Evolutionary conservation across 2,888 invertebrate species (phyloP), one percentile per base, ranked within the genome.

Genomic region (Tipula unca): DNA sequence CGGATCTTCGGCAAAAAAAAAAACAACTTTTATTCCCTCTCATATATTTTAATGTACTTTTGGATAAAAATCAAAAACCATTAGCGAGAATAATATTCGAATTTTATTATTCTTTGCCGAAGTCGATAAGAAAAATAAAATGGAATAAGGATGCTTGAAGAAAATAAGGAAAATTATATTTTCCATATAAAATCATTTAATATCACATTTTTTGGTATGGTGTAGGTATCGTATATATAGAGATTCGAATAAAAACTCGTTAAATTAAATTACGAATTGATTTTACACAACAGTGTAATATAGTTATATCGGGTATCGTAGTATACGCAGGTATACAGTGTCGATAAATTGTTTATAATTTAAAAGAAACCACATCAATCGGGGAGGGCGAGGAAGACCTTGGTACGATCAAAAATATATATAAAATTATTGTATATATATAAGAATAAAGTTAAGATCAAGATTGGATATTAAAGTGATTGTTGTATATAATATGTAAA

Each of bases 11-110:
- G 17, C n/a, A 48, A n/a, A 17, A n/a, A 48, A 48, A 69, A 25
- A 69, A 69, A 20, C n/a, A n/a, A 69, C 25, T 20, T 69, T 69
- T 69, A 69, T 69, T 69, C 69, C 69, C 69, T 69, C 69, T 25
- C 69, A 69, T 69, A 69, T 69, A 69, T 69, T 69, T 69, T 69
- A 69, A 69, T 69, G 69, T 69, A 69, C 25, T n/a, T 69, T 69
- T 69, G 69, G 69, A 69, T 69, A 69, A 69, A 69, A 69, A 69
- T 69, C 69, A 69, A 69, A 69, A 69, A 25, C 69, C 69, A 69
- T 69, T 69, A 69, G 69, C 69, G 69, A 10, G 69, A 69, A 48
- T n/a, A 69, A 69, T 69, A 25, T 69, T 69, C 69, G 69, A 69
- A 25, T 69, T 69, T 69, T 69, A 69, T 69, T 69, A 69, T 69